Evolutionary conservation across 2,113 vertebrate species (phyloP).

Genomic region (Macaca fascicularis): DNA sequence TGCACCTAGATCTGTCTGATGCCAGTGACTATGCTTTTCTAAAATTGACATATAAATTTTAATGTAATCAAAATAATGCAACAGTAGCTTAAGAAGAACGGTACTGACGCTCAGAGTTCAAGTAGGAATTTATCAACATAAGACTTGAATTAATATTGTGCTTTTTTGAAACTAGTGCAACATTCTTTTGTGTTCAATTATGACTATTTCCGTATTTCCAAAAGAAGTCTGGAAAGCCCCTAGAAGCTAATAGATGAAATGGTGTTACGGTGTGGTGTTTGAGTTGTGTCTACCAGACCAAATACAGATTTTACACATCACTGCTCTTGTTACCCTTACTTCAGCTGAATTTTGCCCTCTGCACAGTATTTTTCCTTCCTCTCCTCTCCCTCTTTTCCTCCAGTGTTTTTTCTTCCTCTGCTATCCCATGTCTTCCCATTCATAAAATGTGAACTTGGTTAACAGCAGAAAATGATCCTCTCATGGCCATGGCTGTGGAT

Average conservation of each 20-base stretch:
- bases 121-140: neutral
- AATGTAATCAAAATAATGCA: slow-evolving; percentile 12
- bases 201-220: neutral
- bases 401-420: neutral
- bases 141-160: neutral
- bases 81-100: neutral
- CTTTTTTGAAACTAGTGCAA: neutral
- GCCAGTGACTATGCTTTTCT: neutral
- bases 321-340: neutral
- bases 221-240: neutral
- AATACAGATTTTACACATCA: neutral
- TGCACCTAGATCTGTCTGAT: neutral
- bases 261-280: neutral
- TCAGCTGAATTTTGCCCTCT: neutral
- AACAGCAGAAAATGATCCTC: neutral
- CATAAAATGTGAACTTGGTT: neutral
- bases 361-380: neutral
- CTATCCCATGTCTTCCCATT: neutral
- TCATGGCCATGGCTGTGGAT: neutral
- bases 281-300: neutral
- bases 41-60: slow-evolving; percentile 30
- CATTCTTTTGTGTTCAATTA: neutral
- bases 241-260: neutral
- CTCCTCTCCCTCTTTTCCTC: neutral
- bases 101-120: neutral